A percentile compares a stretch with the other conserved stretches of the same genome.
Evolutionary conservation across 2,797 vertebrate genomes (phyloP).

Genomic region (Pelodytes ibericus): DNA sequence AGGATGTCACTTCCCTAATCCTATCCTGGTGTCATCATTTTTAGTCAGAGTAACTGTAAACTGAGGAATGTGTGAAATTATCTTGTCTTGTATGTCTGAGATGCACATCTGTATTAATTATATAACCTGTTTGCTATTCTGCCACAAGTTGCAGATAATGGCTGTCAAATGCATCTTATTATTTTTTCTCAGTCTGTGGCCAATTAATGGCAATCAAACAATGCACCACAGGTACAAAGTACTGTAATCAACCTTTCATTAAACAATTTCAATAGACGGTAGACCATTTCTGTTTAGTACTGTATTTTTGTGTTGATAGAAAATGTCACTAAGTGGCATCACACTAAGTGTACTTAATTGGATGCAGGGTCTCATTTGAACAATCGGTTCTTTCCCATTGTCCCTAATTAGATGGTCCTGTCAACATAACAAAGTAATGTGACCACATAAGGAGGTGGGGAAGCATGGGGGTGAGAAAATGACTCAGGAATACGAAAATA

Average conservation of each 20-base stretch:
- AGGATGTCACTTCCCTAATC: too few relatives aligned
- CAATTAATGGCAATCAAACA: conserved; percentile 23
- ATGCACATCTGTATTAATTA: too few relatives aligned
- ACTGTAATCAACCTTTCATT: conserved; percentile 44
- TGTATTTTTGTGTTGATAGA: conserved; percentile 17
- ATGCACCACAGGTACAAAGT: conserved; percentile 24
- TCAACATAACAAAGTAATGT: conserved; percentile 28
- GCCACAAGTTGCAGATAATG: neutral
- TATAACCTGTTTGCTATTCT: neutral
- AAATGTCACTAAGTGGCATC: conserved; percentile 39
- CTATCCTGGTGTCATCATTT: too few relatives aligned
- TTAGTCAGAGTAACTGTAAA: too few relatives aligned
- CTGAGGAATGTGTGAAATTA: too few relatives aligned
- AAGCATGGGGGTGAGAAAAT: conserved; percentile 8
- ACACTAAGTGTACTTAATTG: conserved; percentile 51
- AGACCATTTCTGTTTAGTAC: conserved; percentile 26
- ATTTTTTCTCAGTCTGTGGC: conserved; percentile 6
- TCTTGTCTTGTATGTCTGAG: too few relatives aligned
- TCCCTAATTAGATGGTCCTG: conserved; percentile 46
- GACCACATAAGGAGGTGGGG: conserved; percentile 11
- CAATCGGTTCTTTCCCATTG: conserved; percentile 35
- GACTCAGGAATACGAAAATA: conserved; percentile 33
- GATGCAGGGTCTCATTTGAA: conserved; percentile 36
- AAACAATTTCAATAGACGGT: conserved; percentile 21
- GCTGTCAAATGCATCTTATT: neutral